Evolutionary conservation across 2,797 vertebrate genomes (phyloP).

Genomic region (Threskiornis aethiopicus): DNA sequence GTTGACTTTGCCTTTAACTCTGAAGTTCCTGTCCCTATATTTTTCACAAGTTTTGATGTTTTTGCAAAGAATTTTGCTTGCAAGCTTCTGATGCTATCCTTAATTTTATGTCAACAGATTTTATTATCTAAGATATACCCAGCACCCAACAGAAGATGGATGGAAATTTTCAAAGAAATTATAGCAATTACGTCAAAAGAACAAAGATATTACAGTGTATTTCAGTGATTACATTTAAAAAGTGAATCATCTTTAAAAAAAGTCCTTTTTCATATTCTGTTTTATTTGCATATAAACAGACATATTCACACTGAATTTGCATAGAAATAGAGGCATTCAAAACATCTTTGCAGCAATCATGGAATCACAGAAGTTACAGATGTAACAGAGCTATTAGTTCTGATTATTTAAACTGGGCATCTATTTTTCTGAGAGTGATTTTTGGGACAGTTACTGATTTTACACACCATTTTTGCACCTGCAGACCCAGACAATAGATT

Average conservation of each 20-base stretch:
- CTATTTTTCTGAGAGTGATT: constrained; percentile 5
- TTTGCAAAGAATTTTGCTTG: not conserved
- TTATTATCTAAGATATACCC: not conserved
- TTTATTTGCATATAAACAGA: constrained; percentile 56
- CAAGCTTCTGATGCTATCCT: not conserved
- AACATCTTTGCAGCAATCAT: constrained; percentile 34
- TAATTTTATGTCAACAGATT: not conserved
- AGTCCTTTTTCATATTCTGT: not conserved
- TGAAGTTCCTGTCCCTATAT: not conserved
- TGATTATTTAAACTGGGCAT: constrained; percentile 42
- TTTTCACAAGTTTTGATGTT: not conserved
- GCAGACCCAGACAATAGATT: not conserved
- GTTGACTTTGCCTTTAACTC: not conserved
- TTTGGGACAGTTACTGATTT: constrained; percentile 17
- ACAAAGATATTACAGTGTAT: not conserved
- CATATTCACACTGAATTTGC: constrained; percentile 22
- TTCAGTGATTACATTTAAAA: constrained; percentile 25
- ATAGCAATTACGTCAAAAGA: not conserved
- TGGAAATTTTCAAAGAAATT: constrained; percentile 33
- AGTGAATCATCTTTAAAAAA: constrained; percentile 11
- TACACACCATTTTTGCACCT: not conserved
- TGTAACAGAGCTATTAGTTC: constrained; percentile 33
- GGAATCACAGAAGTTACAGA: constrained; percentile 51
- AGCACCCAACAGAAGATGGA: not conserved
- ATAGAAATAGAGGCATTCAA: constrained; percentile 33